A percentile compares a stretch with the other conserved stretches of the same genome.
Conservation (phyloP, 2,888 invertebrate genomes). For the Cataglyphis livida region DNA sequence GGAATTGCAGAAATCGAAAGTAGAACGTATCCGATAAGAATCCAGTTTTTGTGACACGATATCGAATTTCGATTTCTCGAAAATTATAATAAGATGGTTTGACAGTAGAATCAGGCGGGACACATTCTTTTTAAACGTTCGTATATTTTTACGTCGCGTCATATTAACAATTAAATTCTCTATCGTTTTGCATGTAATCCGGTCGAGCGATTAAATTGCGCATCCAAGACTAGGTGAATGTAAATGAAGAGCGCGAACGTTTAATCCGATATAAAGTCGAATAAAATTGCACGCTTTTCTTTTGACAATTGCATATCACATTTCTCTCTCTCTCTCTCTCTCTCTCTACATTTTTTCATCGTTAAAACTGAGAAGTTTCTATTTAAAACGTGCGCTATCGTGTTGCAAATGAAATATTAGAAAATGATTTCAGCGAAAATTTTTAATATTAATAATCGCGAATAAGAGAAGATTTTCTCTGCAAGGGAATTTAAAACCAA, state of each 20-base stretch:
- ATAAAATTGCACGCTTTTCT: background rate
- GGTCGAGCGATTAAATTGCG: background rate
- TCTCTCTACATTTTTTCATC: slow-evolving; percentile 3
- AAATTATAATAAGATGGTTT: background rate
- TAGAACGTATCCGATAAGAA: background rate
- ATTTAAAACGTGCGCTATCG: background rate
- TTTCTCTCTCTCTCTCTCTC: background rate
- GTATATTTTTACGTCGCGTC: background rate
- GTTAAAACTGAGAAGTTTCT: slow-evolving; percentile 17
- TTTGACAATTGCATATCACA: background rate
- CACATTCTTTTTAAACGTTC: background rate
- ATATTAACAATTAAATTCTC: background rate
- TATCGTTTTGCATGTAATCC: background rate
- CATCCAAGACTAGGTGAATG: background rate
- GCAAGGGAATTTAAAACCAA: background rate
- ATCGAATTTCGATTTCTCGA: background rate
- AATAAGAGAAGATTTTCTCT: background rate
- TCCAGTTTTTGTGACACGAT: background rate
- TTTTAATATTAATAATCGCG: background rate
- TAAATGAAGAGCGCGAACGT: background rate
- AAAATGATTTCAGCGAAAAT: slow-evolving; percentile 13
- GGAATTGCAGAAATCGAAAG: background rate
- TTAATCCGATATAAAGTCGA: slow-evolving; percentile 19
- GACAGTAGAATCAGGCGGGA: background rate
- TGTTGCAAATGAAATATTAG: background rate